Evolutionary conservation across 2,797 vertebrate genomes (phyloP).

Genomic region (Bucorvus abyssinicus): DNA sequence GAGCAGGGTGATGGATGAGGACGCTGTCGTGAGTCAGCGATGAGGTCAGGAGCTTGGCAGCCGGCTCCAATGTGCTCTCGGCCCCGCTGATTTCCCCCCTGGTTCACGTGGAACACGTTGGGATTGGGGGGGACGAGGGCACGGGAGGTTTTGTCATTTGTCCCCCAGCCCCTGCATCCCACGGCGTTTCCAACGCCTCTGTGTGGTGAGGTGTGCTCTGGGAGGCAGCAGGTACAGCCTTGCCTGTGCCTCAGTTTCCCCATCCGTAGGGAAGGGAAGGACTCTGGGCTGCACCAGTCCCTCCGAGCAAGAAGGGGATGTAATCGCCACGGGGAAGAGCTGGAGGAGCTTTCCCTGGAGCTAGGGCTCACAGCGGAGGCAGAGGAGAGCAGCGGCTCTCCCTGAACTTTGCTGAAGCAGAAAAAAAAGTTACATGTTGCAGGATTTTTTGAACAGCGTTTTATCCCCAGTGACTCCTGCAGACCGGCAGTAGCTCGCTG

Average conservation of each 20-base stretch:
- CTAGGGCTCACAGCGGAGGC: fast-evolving
- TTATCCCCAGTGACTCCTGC: neutral
- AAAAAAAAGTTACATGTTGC: neutral
- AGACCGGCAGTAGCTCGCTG: too few relatives aligned
- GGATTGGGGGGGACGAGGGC: neutral
- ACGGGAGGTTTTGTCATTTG: neutral
- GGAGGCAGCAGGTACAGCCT: neutral
- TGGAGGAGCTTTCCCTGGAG: neutral
- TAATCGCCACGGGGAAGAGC: fast-evolving
- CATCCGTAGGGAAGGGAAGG: neutral
- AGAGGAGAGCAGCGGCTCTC: neutral
- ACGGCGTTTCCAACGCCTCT: neutral
- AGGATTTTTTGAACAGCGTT: neutral
- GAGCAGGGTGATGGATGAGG: neutral
- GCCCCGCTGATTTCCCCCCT: neutral
- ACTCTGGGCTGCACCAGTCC: neutral
- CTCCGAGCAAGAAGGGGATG: neutral
- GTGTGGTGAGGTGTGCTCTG: neutral
- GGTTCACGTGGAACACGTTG: neutral
- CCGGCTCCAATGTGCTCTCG: neutral
- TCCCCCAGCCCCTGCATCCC: neutral
- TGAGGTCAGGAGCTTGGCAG: slow-evolving; percentile 33
- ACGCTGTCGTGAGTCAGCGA: neutral
- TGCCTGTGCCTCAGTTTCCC: neutral
- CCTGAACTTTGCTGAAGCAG: neutral